Evolutionary conservation across 2,113 vertebrate species (phyloP).

Genomic region (Serilophus lunatus): DNA sequence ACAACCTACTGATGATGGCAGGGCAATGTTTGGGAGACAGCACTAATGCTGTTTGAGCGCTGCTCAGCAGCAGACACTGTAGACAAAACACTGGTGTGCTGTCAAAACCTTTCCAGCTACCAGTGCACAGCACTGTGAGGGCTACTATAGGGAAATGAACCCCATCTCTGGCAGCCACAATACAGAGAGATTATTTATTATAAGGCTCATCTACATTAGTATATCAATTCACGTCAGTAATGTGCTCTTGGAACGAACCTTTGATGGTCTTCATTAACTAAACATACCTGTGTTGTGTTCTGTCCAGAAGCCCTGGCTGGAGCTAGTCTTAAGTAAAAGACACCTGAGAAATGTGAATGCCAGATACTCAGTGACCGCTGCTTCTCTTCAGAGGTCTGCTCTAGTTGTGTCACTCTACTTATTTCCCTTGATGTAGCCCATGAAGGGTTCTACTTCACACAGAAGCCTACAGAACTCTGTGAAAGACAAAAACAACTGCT

Average conservation of each 20-base stretch:
- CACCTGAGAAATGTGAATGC: background rate
- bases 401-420: background rate
- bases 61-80: background rate
- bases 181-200: background rate
- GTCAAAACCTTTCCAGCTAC: background rate
- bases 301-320: background rate
- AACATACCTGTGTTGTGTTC: background rate
- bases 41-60: background rate
- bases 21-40: background rate
- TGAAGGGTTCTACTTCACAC: too few relatives aligned
- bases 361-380: rapidly evolving
- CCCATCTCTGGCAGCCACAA: background rate
- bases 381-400: background rate
- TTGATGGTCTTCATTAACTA: background rate
- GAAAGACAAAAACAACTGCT: background rate
- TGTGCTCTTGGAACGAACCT: background rate
- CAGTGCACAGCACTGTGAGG: background rate
- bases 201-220: background rate
- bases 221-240: background rate
- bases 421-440: background rate
- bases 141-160: background rate
- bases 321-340: background rate
- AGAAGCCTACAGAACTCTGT: background rate
- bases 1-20: too few relatives aligned
- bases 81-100: background rate